Conservation (phyloP, 2,797 vertebrate species). For the Geotrypetes seraphini region DNA sequence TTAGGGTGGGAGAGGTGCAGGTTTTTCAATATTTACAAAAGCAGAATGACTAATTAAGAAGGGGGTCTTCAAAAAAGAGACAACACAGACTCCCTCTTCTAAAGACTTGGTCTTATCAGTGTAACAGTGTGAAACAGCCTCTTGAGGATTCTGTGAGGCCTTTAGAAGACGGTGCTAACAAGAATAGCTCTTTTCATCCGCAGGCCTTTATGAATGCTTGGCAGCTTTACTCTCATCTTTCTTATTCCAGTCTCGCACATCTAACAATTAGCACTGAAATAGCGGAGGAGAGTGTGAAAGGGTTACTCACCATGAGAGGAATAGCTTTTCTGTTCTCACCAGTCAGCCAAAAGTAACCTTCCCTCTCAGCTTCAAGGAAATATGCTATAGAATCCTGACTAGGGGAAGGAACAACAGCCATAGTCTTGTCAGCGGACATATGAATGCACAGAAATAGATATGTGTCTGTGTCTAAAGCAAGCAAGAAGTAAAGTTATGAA, state of each 20-base stretch:
- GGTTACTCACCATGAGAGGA: conserved; percentile 9
- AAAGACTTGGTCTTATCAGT: no score
- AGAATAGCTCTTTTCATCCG: conserved; percentile 6
- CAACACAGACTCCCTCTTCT: background rate
- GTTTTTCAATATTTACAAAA: no score
- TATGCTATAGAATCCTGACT: no score
- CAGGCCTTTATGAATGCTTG: conserved; percentile 1
- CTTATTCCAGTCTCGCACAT: conserved; percentile 3
- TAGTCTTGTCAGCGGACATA: no score
- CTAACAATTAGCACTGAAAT: conserved; percentile 1
- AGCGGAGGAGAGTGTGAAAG: conserved; percentile 2
- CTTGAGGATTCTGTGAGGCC: no score
- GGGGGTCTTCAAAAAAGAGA: background rate
- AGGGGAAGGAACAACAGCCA: no score
- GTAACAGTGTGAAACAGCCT: background rate
- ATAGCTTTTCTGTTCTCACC: conserved; percentile 3
- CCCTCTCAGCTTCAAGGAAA: conserved; percentile 5
- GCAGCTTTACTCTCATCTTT: background rate
- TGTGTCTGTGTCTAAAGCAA: no score
- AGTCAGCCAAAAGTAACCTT: conserved; percentile 5
- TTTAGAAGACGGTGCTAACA: background rate
- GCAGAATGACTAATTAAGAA: background rate
- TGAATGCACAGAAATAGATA: no score
- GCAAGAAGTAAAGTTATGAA: no score
- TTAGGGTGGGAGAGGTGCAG: no score